Conservation (phyloP, 2,113 vertebrate genomes). For the Peromyscus californicus region DNA sequence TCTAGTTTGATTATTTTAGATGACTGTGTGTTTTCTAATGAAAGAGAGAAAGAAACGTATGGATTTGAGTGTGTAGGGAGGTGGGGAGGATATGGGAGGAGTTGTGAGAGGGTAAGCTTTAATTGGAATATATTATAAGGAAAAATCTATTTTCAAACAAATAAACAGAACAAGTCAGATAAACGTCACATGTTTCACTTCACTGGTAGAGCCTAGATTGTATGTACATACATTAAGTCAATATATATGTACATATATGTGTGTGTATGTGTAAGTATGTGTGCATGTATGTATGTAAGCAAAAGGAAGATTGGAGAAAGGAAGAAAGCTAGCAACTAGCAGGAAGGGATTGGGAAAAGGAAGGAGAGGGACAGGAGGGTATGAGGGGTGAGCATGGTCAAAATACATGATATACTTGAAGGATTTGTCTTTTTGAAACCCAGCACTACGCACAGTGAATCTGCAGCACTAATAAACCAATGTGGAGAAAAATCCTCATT, state of each 20-base stretch:
- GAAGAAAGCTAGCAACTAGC: neutral
- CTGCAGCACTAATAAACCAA: neutral
- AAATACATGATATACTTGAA: neutral
- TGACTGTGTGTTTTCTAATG: neutral
- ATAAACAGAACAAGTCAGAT: neutral
- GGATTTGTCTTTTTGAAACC: neutral
- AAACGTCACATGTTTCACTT: neutral
- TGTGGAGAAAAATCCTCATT: neutral
- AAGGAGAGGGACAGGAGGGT: neutral
- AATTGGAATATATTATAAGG: neutral
- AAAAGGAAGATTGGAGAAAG: neutral
- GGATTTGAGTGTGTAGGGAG: too few species aligned
- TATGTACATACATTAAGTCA: neutral
- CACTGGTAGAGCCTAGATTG: neutral
- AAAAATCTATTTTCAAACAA: neutral
- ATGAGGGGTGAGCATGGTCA: neutral
- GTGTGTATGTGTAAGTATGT: neutral
- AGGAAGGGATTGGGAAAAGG: neutral
- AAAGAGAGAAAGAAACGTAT: neutral
- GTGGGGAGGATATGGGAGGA: neutral
- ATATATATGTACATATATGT: too few species aligned
- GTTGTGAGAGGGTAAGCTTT: neutral
- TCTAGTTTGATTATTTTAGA: neutral
- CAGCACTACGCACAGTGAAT: neutral
- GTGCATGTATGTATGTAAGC: neutral